These are phyloP conservation scores for Acrocyrtus sp. DNA, from an alignment of 2,888 invertebrate species.

Conservation along the genomic window DNA sequence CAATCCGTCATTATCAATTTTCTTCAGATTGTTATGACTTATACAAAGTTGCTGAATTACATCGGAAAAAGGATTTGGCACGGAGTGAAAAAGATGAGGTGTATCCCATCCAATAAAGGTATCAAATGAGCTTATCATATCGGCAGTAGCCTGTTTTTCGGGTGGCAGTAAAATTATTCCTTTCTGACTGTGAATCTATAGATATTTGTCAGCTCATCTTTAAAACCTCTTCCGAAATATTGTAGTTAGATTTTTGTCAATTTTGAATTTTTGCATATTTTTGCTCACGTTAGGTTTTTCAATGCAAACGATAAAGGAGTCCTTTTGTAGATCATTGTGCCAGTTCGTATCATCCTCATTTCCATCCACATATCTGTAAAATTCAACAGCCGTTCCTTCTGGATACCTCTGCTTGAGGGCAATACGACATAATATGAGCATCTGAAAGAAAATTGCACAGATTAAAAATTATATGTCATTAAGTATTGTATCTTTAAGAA, in stretches of 20 bases:
- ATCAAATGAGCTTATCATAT: slow-evolving; percentile 15
- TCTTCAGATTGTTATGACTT: not conserved
- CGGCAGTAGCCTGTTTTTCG: not conserved
- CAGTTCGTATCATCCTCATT: not conserved
- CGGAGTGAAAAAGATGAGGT: slow-evolving; percentile 15
- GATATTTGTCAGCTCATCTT: no score
- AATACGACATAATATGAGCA: slow-evolving; percentile 9
- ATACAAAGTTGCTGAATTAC: slow-evolving; percentile 3
- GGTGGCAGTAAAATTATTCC: slow-evolving; percentile 22
- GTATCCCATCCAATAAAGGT: slow-evolving; percentile 12
- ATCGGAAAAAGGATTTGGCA: slow-evolving; percentile 12
- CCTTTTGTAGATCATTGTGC: not conserved
- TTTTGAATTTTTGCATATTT: no score
- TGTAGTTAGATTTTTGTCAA: no score
- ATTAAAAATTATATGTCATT: no score
- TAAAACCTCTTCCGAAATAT: no score
- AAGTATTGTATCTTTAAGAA: no score
- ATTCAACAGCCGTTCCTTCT: not conserved
- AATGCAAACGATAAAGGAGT: slow-evolving; percentile 17
- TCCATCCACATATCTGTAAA: slow-evolving; percentile 9
- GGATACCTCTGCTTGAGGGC: slow-evolving; percentile 5
- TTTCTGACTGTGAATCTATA: slow-evolving; percentile 17
- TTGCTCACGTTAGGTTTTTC: slow-evolving; percentile 12
- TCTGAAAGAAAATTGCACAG: no score
- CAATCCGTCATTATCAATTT: slow-evolving; percentile 3